phyloP scores from a whole-genome alignment of 2,888 invertebrate genomes.

The Aporophyla lueneburgensis region DNA sequence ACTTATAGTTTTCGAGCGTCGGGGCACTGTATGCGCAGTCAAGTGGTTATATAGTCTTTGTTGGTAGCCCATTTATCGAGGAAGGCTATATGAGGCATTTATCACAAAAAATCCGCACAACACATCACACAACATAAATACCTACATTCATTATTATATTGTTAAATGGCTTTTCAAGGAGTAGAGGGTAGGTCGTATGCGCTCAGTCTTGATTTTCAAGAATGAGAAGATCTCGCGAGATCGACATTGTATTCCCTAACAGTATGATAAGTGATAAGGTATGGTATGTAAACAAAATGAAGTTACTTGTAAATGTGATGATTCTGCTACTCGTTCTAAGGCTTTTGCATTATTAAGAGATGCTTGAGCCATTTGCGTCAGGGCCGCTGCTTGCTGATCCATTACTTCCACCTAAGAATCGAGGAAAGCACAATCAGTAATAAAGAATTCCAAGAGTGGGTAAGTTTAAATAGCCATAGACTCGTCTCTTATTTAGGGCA shows the following conservation, averaged over 20 bases:
- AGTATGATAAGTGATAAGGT: not conserved
- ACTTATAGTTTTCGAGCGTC: too few relatives aligned
- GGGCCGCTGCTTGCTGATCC: slow-evolving; percentile 83
- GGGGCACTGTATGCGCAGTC: too few relatives aligned
- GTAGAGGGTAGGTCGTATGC: not conserved
- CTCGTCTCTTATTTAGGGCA: not conserved
- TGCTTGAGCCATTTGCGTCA: slow-evolving; percentile 83
- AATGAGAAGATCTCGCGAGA: not conserved
- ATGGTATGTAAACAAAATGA: slow-evolving; percentile 20
- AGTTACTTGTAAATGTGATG: slow-evolving; percentile 83
- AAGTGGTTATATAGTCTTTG: too few relatives aligned
- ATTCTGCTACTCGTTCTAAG: slow-evolving; percentile 83
- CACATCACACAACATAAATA: too few relatives aligned
- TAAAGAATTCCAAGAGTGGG: not conserved
- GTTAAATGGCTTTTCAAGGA: not conserved
- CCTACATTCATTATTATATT: too few relatives aligned
- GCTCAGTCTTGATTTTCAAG: not conserved
- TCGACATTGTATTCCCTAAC: not conserved
- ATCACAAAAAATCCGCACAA: too few relatives aligned
- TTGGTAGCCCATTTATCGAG: too few relatives aligned
- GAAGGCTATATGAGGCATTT: too few relatives aligned
- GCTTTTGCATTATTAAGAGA: slow-evolving; percentile 81
- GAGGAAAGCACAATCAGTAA: not conserved
- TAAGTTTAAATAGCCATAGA: not conserved
- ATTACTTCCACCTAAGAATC: slow-evolving; percentile 81